Evolutionary conservation across 1,140 invertebrate genomes (phyloP).

Genomic region (Oncopodura yosiiana): DNA sequence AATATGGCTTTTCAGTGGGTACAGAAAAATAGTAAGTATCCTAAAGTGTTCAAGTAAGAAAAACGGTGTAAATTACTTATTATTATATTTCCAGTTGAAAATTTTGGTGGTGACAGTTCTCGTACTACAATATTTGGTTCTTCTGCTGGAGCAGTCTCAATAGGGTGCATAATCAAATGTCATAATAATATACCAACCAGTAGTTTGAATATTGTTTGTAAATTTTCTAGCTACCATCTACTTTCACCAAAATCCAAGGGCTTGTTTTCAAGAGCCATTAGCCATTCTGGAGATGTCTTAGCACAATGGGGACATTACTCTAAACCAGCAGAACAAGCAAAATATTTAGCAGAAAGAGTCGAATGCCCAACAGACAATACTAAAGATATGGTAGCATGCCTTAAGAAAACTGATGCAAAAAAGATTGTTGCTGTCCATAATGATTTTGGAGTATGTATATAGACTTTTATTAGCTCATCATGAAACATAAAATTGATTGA

Average conservation of each 20-base stretch:
- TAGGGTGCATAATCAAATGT: neutral
- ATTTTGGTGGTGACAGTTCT: conserved; percentile 8
- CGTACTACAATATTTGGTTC: conserved; percentile 7
- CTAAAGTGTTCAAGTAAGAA: too few relatives aligned
- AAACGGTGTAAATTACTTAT: too few relatives aligned
- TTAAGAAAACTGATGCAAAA: conserved; percentile 5
- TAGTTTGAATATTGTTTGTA: too few relatives aligned
- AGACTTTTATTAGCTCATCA: too few relatives aligned
- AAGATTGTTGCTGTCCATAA: conserved; percentile 10
- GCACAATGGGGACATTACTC: conserved; percentile 19
- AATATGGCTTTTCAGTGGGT: too few relatives aligned
- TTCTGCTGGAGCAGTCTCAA: conserved; percentile 4
- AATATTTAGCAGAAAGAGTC: conserved; percentile 11
- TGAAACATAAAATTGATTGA: too few relatives aligned
- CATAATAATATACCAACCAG: too few relatives aligned
- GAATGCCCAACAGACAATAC: conserved; percentile 21
- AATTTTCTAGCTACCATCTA: neutral
- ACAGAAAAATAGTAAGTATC: too few relatives aligned
- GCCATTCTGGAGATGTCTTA: conserved; percentile 15
- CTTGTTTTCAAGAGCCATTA: conserved; percentile 19
- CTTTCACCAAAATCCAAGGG: conserved; percentile 8
- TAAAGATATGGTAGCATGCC: conserved; percentile 18
- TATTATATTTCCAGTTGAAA: too few relatives aligned
- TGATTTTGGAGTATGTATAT: too few relatives aligned
- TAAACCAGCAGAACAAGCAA: conserved; percentile 4